Conservation (phyloP, 2,888 invertebrate genomes). For the Acanthosepion esculentum region DNA sequence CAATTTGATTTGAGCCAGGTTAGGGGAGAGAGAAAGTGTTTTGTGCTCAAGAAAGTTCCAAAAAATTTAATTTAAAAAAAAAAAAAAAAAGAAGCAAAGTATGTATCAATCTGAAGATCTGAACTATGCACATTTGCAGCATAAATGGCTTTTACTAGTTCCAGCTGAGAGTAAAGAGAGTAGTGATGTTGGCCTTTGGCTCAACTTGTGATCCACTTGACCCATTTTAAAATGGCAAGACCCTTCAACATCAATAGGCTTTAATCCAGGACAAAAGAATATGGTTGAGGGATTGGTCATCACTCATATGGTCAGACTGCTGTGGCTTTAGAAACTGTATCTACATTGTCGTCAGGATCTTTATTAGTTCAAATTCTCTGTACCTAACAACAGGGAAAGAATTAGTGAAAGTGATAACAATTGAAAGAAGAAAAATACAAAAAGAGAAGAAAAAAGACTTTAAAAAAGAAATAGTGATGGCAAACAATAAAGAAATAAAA, state of each 20-base stretch:
- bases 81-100: neutral
- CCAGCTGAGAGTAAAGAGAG: neutral
- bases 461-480: neutral
- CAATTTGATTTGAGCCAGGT: neutral
- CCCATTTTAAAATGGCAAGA: neutral
- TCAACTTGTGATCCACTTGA: neutral
- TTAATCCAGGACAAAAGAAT: neutral
- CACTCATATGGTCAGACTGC: neutral
- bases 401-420: neutral
- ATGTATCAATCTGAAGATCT: neutral
- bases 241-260: neutral
- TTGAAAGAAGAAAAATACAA: neutral
- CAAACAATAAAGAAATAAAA: neutral
- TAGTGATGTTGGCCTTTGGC: neutral
- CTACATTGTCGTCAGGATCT: neutral
- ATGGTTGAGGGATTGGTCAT: neutral
- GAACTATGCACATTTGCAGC: neutral
- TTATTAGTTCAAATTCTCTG: conserved; percentile 22
- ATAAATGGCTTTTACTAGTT: neutral
- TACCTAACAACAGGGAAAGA: neutral
- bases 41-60: neutral
- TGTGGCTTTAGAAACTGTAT: neutral
- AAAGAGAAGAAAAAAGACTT: neutral
- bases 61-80: neutral
- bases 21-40: neutral